Evolutionary conservation across 2,888 invertebrate genomes (phyloP), one percentile per base, ranked within the genome.

Genomic region (Drosophila gaucha): DNA sequence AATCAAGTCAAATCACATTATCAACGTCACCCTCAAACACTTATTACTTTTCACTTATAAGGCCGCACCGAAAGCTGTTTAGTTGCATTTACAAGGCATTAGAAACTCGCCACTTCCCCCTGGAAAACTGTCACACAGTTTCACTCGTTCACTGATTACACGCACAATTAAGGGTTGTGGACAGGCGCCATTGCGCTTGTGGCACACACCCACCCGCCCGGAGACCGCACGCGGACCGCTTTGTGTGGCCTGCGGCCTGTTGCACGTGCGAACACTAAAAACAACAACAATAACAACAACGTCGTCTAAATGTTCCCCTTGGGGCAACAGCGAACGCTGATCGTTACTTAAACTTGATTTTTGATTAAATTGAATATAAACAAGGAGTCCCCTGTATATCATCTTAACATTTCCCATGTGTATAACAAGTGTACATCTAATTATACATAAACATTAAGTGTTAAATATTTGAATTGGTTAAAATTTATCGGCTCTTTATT

Each of bases 91-190:
- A 80, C 77, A 69, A 47, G 71, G 72, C 66, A 76, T 80, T 76
- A 63, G 54, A 41, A 64, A 52, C 52, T 52, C 36, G 18, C 36
- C 57, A 65, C 65, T 63, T 76, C 46, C 8, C 46, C 16, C 2
- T n/a, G 54, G 38, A 43, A 43, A 26, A 50, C 28, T 71, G 56
- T 57, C 67, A 9, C 31, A 62, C 46, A 58, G 52, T 28, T 26
- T 50, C 46, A 51, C 36, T 9, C 26, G 60, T 39, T 39, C 47
- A 35, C 62, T 71, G 86, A 83, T 82, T 82, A 86, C 80, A 83
- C 80, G 82, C 80, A 62, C 80, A 86, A 82, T 82, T 82, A 86
- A 83, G 82, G 82, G 86, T 74, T 86, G 86, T 57, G 80, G 74
- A 43, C 67, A 41, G 59, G 50, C 55, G 71, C 43, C 66, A 67